Percentiles rank a stretch among this genome's conserved stretches.
These are phyloP conservation scores for Micrasema longulum DNA, from an alignment of 1,140 invertebrate genomes.

Conservation along the genomic window DNA sequence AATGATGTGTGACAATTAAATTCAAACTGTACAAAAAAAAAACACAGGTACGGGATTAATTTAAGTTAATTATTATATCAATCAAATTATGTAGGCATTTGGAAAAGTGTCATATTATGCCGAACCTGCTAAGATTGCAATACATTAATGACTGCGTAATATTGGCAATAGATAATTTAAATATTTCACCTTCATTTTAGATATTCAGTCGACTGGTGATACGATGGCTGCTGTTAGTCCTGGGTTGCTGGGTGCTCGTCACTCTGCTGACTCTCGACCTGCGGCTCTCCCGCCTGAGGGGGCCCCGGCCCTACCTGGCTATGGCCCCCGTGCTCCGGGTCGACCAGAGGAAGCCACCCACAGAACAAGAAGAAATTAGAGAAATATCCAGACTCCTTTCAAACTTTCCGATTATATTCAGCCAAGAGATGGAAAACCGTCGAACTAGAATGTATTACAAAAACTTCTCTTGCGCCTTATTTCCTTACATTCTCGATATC, in stretches of 20 bases:
- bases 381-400: background rate
- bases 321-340: background rate
- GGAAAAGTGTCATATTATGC: background rate
- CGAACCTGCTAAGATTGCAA: background rate
- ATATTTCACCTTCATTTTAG: background rate
- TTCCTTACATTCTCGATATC: background rate
- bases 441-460: slow-evolving; percentile 17
- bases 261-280: background rate
- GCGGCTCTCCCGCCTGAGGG: background rate
- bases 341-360: background rate
- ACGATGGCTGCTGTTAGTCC: background rate
- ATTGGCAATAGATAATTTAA: background rate
- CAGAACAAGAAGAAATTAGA: background rate
- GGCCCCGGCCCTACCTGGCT: background rate
- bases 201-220: background rate
- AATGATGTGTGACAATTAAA: background rate
- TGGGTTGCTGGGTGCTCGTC: background rate
- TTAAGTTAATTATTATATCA: background rate
- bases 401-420: background rate
- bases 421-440: too few species aligned
- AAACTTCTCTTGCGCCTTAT: background rate
- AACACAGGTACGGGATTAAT: background rate
- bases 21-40: background rate
- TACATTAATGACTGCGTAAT: background rate
- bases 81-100: background rate